phyloP scores from a whole-genome alignment of 2,797 vertebrate genomes.

The Chelidonichthys spinosus region DNA sequence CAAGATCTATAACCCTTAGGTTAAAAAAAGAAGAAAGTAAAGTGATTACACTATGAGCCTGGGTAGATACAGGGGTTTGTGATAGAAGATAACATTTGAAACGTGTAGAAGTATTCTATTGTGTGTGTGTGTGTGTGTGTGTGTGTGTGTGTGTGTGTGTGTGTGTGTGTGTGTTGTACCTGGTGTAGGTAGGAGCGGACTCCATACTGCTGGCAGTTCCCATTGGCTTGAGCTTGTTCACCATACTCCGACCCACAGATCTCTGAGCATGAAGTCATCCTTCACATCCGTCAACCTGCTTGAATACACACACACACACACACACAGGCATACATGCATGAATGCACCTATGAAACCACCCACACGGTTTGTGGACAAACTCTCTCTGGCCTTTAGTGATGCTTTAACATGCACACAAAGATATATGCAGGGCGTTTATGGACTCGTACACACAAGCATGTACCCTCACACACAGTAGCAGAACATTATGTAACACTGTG shows the following conservation, averaged over 20 bases:
- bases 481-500: constrained; percentile 58
- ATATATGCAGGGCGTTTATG: constrained; percentile 9
- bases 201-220: constrained; percentile 91
- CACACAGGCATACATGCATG: constrained; percentile 35
- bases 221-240: constrained; percentile 82
- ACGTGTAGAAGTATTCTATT: neutral
- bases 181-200: constrained; percentile 98
- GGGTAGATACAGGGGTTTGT: neutral
- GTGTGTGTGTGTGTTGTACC: constrained; percentile 50
- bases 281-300: constrained; percentile 83
- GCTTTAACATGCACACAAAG: constrained; percentile 10
- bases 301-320: constrained; percentile 43
- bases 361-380: constrained; percentile 22
- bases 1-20: neutral
- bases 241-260: constrained; percentile 88
- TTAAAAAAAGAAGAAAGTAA: neutral
- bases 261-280: constrained; percentile 94
- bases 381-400: neutral
- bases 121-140: neutral
- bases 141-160: neutral
- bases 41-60: neutral
- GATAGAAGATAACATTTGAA: neutral
- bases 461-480: constrained; percentile 8
- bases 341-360: constrained; percentile 31
- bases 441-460: constrained; percentile 33